Conservation (phyloP, 2,113 vertebrate species). For the Hylia prasina region DNA sequence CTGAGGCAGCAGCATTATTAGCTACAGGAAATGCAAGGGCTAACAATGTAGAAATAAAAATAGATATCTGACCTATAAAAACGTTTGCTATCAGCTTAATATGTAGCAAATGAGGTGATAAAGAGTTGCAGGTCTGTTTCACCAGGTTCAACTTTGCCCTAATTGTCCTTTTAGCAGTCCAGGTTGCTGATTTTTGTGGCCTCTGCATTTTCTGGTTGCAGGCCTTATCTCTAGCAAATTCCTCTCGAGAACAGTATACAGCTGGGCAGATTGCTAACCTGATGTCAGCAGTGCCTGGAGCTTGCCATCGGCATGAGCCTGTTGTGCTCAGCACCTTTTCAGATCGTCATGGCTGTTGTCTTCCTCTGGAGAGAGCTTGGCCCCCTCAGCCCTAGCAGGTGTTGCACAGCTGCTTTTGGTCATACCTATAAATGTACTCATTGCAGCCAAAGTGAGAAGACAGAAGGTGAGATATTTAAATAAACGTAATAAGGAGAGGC, state of each 20-base stretch:
- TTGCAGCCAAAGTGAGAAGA: slow-evolving; percentile 51
- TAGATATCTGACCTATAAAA: neutral
- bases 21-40: neutral
- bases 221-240: slow-evolving; percentile 56
- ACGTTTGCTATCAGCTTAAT: neutral
- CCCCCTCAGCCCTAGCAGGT: slow-evolving; percentile 49
- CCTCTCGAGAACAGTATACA: slow-evolving; percentile 38
- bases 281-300: slow-evolving; percentile 63
- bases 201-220: neutral
- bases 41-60: neutral
- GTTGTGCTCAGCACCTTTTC: slow-evolving; percentile 67
- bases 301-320: slow-evolving; percentile 51
- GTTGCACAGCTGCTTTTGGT: slow-evolving; percentile 58
- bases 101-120: neutral
- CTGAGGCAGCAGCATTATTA: neutral
- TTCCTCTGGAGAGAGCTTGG: slow-evolving; percentile 71
- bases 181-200: neutral
- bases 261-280: slow-evolving; percentile 59
- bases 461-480: slow-evolving; percentile 60
- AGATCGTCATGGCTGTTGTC: slow-evolving; percentile 49
- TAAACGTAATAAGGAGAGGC: neutral
- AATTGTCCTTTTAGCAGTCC: neutral
- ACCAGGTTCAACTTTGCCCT: neutral
- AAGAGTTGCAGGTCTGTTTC: neutral
- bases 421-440: slow-evolving; percentile 51